Evolutionary conservation across 2,113 vertebrate species (phyloP), one percentile per base, ranked within the genome.

Genomic region (Pseudorhombus dupliciocellatus): DNA sequence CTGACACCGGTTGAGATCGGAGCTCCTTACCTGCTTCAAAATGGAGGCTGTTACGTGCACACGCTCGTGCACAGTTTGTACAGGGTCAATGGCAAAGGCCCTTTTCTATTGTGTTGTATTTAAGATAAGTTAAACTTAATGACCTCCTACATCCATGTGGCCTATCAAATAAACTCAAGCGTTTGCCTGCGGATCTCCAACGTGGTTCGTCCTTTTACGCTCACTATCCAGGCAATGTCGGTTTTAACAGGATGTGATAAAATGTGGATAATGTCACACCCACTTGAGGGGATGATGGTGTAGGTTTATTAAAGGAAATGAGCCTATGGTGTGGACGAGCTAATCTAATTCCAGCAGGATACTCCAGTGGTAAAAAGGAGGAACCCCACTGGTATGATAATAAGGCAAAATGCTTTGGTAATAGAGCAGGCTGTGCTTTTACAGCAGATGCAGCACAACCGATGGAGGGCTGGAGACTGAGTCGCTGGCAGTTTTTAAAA

Each of bases 71-170:
- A 30, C 8, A 54, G 16, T 66, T 48, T 77, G 18, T 46, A 56
- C 30, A 46, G 81, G 80, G 81, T 85, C 77, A 70, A 48, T n/a
- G 61, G 76, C 72, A 77, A 56, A 85, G 71, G 77, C 63, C 73
- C 70, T 75, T 42, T 66, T 80, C 65, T 77, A 70, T 75, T 67
- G 73, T 58, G 2, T 40, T 79, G 66, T 80, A 79, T 89, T 87
- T 77, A 84, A 88, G 82, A 89, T 81, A 81, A 79, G 73, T 91
- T 91, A 89, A 90, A 92, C 60, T 87, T 88, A 86, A 90, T 78
- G 79, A 88, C 86, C 80, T 81, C 85, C 73, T 80, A 84, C 52
- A 80, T 84, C 77, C 72, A 72, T 58, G 61, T 73, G 64, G 73
- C 61, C 82, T 73, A 80, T 87, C 73, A 85, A 80, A 87, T 86